A percentile compares a stretch with the other conserved stretches of the same genome.
These are phyloP conservation scores for Urocyon cinereoargenteus DNA, from an alignment of 2,797 vertebrate genomes.

Conservation along the genomic window DNA sequence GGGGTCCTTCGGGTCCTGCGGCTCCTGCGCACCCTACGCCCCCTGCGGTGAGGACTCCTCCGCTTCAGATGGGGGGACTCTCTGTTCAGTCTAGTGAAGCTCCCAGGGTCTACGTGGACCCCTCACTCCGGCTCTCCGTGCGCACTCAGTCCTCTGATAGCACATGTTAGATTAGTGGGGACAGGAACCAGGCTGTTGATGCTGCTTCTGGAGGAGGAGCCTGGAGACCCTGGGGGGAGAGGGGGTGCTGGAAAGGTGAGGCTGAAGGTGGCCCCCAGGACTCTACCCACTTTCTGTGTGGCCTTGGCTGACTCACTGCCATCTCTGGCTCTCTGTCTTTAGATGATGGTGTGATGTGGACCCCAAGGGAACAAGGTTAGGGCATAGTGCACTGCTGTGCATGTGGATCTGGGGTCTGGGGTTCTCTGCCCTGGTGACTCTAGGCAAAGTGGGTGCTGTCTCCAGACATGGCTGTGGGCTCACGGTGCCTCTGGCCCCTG, in stretches of 20 bases:
- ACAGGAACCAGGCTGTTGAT: background rate
- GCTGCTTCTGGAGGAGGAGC: background rate
- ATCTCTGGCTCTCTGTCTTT: background rate
- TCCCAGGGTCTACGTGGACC: background rate
- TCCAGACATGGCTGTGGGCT: background rate
- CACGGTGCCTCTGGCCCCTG: background rate
- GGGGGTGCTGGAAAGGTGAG: accelerated
- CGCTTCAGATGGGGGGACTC: accelerated
- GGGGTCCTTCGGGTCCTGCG: constrained; percentile 97
- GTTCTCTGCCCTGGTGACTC: background rate
- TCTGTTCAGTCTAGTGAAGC: too few species aligned
- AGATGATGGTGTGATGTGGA: background rate
- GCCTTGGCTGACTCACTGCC: background rate
- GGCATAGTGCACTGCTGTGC: background rate
- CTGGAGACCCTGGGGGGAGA: background rate
- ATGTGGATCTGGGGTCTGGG: background rate
- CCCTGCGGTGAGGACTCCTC: constrained; percentile 92
- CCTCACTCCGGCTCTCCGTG: background rate
- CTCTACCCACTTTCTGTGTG: background rate
- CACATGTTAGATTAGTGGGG: background rate
- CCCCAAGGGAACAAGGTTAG: background rate
- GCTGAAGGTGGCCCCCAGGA: background rate
- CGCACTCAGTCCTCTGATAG: background rate
- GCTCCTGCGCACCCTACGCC: constrained; percentile 95
- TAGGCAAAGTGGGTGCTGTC: background rate